Conservation (phyloP, 2,888 invertebrate species). For the Spisula subtruncata region DNA sequence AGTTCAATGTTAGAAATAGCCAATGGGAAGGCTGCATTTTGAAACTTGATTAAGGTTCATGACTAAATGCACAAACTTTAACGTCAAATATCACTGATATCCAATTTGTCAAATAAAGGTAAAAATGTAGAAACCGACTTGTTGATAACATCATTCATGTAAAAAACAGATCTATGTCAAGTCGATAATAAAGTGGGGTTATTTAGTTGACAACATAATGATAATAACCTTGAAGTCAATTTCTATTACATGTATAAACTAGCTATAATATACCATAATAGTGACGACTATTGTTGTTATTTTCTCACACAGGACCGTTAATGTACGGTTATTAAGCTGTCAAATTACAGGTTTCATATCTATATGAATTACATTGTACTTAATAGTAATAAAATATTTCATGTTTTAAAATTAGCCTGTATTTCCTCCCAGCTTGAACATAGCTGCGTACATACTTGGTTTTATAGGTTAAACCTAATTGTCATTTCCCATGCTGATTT, state of each 20-base stretch:
- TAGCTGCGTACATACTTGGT: background rate
- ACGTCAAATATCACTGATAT: too few relatives aligned
- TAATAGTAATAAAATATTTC: background rate
- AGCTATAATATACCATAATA: background rate
- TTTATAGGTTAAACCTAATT: conserved; percentile 22
- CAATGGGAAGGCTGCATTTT: too few relatives aligned
- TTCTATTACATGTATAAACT: too few relatives aligned
- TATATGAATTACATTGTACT: conserved; percentile 13
- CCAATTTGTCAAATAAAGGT: too few relatives aligned
- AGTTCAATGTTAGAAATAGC: too few relatives aligned
- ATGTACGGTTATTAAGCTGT: background rate
- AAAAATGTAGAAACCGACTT: too few relatives aligned
- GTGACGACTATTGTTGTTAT: background rate
- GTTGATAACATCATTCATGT: too few relatives aligned
- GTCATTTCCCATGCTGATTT: conserved; percentile 25
- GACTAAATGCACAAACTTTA: too few relatives aligned
- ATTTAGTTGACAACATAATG: background rate
- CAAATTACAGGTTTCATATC: background rate
- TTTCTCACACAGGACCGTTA: background rate
- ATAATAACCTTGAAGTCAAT: background rate
- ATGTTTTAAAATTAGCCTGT: background rate
- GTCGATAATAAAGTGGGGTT: background rate
- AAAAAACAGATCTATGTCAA: background rate
- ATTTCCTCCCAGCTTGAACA: background rate
- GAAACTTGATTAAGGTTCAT: too few relatives aligned